These are phyloP conservation scores for Anthophora plumipes DNA, from an alignment of 2,888 invertebrate genomes.

Conservation along the genomic window DNA sequence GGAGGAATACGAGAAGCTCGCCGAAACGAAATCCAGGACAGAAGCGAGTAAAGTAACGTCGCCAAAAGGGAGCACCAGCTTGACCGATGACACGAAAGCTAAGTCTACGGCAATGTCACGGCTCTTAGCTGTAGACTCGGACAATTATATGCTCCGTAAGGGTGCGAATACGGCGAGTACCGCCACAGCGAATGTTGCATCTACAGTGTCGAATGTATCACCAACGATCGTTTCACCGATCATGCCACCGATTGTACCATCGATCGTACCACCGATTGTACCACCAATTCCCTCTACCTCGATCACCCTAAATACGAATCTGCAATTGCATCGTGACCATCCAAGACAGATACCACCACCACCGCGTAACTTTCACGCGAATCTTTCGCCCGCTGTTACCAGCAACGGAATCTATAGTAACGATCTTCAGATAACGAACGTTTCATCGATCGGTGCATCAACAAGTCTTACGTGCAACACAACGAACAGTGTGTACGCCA, in stretches of 20 bases:
- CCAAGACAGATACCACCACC: conserved; percentile 15
- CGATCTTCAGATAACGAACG: conserved; percentile 45
- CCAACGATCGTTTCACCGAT: background rate
- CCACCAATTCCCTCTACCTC: background rate
- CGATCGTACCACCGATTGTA: background rate
- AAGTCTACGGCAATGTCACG: conserved; percentile 80
- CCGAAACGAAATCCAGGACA: conserved; percentile 38
- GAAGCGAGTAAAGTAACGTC: conserved; percentile 41
- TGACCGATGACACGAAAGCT: conserved; percentile 76
- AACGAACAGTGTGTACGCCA: conserved; percentile 23
- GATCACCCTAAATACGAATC: background rate
- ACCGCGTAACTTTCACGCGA: conserved; percentile 22
- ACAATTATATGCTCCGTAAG: conserved; percentile 83
- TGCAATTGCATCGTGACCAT: conserved; percentile 39
- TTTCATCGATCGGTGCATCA: conserved; percentile 18
- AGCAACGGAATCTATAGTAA: conserved; percentile 35
- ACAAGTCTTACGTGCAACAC: conserved; percentile 21
- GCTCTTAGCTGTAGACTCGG: conserved; percentile 81
- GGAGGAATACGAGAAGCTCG: conserved; percentile 47
- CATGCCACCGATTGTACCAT: background rate
- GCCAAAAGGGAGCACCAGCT: conserved; percentile 55
- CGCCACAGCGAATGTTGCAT: conserved; percentile 22
- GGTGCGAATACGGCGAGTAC: conserved; percentile 64
- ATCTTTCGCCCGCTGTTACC: background rate
- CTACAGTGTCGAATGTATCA: conserved; percentile 6